phyloP scores from a whole-genome alignment of 92 coral and sea anemone species.

The Porites lobata region DNA sequence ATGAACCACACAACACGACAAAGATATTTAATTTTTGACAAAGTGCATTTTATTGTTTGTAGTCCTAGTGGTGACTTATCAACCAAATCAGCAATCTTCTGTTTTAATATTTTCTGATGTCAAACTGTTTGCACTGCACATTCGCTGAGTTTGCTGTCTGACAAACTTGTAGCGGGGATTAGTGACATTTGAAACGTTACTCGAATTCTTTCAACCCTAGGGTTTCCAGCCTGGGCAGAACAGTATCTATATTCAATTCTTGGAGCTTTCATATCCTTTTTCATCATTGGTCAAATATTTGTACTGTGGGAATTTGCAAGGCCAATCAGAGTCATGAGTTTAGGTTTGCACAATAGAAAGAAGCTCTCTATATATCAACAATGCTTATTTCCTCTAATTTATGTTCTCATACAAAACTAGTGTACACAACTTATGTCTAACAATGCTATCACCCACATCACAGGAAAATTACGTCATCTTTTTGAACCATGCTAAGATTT shows the following conservation, averaged over 20 bases:
- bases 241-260: conserved; percentile 65
- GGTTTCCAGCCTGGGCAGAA: conserved; percentile 47
- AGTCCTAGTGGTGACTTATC: no score
- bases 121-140: no score
- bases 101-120: no score
- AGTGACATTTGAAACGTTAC: conserved; percentile 48
- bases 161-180: not conserved
- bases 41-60: no score
- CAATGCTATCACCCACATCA: conserved; percentile 20
- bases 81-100: no score
- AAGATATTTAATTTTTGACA: no score
- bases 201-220: conserved; percentile 40
- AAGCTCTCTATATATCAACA: not conserved
- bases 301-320: conserved; percentile 34
- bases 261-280: conserved; percentile 13
- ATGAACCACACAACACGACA: no score
- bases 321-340: conserved; percentile 35
- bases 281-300: conserved; percentile 15
- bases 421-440: conserved; percentile 9
- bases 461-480: conserved; percentile 44
- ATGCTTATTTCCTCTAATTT: not conserved
- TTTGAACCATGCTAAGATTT: conserved; percentile 20
- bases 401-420: not conserved
- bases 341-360: not conserved
- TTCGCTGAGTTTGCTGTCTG: not conserved